These are phyloP conservation scores for Engystomops pustulosus DNA, from an alignment of 2,113 vertebrate genomes.

Conservation along the genomic window DNA sequence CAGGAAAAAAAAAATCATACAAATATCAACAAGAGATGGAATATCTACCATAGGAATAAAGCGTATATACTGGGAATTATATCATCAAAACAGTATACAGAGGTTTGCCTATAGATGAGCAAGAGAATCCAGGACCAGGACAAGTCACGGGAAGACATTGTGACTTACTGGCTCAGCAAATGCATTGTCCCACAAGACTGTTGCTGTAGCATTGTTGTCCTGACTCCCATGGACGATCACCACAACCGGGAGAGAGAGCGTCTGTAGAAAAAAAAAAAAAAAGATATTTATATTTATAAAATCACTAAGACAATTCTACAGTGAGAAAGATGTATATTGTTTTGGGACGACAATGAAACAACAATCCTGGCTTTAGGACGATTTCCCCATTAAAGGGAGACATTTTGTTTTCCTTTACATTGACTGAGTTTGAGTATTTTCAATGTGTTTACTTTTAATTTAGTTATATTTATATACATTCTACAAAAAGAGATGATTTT, in stretches of 20 bases:
- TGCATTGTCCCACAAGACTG: constrained; percentile 97
- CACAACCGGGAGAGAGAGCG: constrained; percentile 92
- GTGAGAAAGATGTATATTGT: too few relatives aligned
- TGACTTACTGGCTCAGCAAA: constrained; percentile 91
- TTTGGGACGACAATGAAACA: too few relatives aligned
- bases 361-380: too few relatives aligned
- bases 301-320: too few relatives aligned
- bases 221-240: constrained; percentile 97
- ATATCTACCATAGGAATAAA: background rate
- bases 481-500: too few relatives aligned
- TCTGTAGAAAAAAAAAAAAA: constrained; percentile 72
- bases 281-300: background rate
- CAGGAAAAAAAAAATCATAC: background rate
- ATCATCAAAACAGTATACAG: background rate
- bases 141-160: too few relatives aligned
- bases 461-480: too few relatives aligned
- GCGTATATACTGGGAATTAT: background rate
- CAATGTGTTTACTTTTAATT: too few relatives aligned
- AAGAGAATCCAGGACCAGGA: background rate
- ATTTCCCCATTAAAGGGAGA: too few relatives aligned
- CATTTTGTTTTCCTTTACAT: too few relatives aligned
- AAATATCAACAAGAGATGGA: background rate
- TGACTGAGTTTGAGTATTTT: too few relatives aligned
- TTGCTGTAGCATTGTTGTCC: constrained; percentile 97
- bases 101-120: background rate